Evolutionary conservation across 2,888 invertebrate species (phyloP), one percentile per base, ranked within the genome.

Genomic region (Morinoia aosen): DNA sequence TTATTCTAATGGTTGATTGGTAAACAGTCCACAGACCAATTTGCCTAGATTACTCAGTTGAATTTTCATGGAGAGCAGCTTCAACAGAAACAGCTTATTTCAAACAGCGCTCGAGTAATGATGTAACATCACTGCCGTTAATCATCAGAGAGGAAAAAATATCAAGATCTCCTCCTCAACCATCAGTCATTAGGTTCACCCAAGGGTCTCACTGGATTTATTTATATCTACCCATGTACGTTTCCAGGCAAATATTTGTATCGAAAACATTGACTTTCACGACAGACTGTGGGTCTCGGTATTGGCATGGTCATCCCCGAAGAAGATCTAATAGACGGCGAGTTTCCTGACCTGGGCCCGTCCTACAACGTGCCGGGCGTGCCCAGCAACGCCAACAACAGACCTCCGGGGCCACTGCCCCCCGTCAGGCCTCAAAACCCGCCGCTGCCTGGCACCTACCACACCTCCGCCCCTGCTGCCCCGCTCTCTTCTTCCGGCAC

Each of bases 301-400:
- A 96, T 97, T 10, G 97, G 96, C 10, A 95, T 96, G 56, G 96
- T 96, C 58, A 96, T 96, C 39, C 96, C 95, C 39, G 96, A 96
- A 90, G 95, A 94, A 61, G 98, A 95, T 3, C 10, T 94, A 11
- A 57, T 93, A 57, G 93, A 93, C 93, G 93, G 93, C 25, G 93
- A 56, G 48, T 58, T 91, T 90, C 33, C 58, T 19, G 88, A 33
- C n/a, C 48, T 88, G 14, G 88, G 93, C 10, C 58, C 91, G 56
- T 33, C 95, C 64, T 96, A 93, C 58, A 91, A 61, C 7, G 76
- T 58, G 16, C 95, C 95, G 8, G n/a, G 90, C 16, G 58, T 48
- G 40, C 95, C 56, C 12, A 33, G 94, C 76, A 19, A 64, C 7
- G 16, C 25, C 3, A 91, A 40, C 48, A 48, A 57, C 57, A 64